phyloP scores from a whole-genome alignment of 2,113 vertebrate species.

The Neogale vison region DNA sequence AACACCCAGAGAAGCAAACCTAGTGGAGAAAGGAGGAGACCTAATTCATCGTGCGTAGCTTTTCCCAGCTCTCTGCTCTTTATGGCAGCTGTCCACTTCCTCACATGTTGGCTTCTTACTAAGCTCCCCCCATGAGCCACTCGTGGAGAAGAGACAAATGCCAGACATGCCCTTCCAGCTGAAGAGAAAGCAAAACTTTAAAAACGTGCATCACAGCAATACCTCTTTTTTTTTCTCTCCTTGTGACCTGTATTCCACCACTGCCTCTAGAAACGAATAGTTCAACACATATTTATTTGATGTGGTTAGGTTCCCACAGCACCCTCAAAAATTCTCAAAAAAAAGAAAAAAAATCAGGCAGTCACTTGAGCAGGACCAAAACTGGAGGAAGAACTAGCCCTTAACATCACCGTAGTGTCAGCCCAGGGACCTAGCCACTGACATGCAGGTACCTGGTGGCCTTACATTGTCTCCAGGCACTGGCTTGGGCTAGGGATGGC shows the following conservation, averaged over 20 bases:
- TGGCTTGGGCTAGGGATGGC: not conserved
- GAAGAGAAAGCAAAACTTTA: not conserved
- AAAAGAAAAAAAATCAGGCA: not conserved
- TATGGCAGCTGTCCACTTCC: fast-evolving
- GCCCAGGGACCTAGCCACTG: fast-evolving
- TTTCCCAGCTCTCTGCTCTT: not conserved
- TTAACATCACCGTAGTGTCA: not conserved
- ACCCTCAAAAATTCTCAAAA: not conserved
- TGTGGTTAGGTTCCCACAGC: not conserved
- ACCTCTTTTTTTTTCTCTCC: not conserved
- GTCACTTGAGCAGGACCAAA: not conserved
- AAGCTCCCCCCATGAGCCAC: fast-evolving
- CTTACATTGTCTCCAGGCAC: not conserved
- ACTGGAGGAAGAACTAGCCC: not conserved
- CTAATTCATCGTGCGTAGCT: fast-evolving
- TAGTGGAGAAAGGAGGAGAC: not conserved
- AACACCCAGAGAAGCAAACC: not conserved
- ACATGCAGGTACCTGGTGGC: not conserved
- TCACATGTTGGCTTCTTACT: not conserved
- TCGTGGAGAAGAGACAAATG: not conserved
- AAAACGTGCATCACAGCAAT: not conserved
- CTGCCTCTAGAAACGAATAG: not conserved
- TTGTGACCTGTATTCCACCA: not conserved
- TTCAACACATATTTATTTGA: not conserved
- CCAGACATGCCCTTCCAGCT: not conserved